Conservation (phyloP, 2,888 invertebrate species). For the Neria commutata region DNA sequence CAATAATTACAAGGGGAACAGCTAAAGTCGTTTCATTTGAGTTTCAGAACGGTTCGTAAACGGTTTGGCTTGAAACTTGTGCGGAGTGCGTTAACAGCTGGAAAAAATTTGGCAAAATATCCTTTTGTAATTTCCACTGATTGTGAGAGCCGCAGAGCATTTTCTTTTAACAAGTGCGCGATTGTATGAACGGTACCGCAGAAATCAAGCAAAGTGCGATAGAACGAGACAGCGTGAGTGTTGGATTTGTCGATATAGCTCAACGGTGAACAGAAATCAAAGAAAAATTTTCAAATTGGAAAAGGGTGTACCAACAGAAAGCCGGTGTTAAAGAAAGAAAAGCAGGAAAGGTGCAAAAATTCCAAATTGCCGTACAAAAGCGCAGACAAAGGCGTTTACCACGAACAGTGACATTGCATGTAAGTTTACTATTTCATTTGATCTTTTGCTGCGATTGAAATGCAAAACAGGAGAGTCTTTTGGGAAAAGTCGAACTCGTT, state of each 20-base stretch:
- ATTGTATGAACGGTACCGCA: not conserved
- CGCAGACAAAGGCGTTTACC: not conserved
- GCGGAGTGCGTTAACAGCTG: not conserved
- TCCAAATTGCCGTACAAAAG: not conserved
- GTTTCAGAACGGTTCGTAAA: conserved; percentile 53
- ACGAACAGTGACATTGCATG: too few species aligned
- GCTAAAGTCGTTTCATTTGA: conserved; percentile 42
- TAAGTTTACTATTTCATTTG: too few species aligned
- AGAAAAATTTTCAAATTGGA: conserved; percentile 6
- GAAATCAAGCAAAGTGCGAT: not conserved
- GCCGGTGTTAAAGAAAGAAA: not conserved
- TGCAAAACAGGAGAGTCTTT: too few species aligned
- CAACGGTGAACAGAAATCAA: not conserved
- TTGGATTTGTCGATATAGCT: not conserved
- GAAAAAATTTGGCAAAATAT: conserved; percentile 38
- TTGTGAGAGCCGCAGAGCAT: not conserved
- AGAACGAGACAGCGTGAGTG: not conserved
- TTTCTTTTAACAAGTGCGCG: not conserved
- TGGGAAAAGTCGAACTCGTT: too few species aligned
- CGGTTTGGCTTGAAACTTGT: conserved; percentile 43
- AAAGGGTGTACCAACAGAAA: conserved; percentile 7
- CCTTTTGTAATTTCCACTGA: conserved; percentile 41
- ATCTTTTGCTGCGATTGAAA: too few species aligned
- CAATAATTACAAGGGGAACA: too few species aligned
- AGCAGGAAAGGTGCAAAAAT: not conserved